A percentile compares a stretch with the other conserved stretches of the same genome.
phyloP scores from a whole-genome alignment of 1,140 invertebrate species.

The Hyposmocoma kahamanoa region DNA sequence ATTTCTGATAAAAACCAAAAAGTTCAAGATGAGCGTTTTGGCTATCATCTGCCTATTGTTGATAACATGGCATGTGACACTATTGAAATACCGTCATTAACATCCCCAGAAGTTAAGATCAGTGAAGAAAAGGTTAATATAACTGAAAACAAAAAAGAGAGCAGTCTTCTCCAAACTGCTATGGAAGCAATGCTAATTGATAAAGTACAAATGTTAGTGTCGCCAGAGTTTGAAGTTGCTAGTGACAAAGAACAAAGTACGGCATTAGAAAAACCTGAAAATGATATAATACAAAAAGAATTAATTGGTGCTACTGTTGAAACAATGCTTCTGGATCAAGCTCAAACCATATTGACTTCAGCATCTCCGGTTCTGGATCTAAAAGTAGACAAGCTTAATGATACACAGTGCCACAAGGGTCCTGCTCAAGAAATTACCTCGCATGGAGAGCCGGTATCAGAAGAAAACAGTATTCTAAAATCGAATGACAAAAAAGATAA shows the following conservation, averaged over 20 bases:
- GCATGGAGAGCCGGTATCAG: neutral
- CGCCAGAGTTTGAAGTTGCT: neutral
- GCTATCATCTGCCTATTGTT: neutral
- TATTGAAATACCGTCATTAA: neutral
- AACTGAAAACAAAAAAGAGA: conserved; percentile 3
- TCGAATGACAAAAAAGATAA: conserved; percentile 22
- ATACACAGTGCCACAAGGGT: too few relatives aligned
- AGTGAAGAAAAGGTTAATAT: neutral
- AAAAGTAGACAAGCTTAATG: too few relatives aligned
- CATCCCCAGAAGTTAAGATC: neutral
- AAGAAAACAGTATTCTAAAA: conserved; percentile 2
- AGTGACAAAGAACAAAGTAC: neutral
- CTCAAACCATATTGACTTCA: too few relatives aligned
- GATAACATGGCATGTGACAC: neutral
- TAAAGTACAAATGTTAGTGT: conserved; percentile 7
- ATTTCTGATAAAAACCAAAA: neutral
- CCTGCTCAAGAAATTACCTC: neutral
- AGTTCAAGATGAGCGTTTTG: neutral
- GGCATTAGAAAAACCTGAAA: neutral
- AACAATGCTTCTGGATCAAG: too few relatives aligned
- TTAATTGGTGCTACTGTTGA: neutral
- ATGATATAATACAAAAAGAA: neutral
- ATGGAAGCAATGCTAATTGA: conserved; percentile 20
- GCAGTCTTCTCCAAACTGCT: conserved; percentile 11
- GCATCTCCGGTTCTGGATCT: too few relatives aligned